Conservation (phyloP, 2,888 invertebrate species). For the Crocallis elinguaria region DNA sequence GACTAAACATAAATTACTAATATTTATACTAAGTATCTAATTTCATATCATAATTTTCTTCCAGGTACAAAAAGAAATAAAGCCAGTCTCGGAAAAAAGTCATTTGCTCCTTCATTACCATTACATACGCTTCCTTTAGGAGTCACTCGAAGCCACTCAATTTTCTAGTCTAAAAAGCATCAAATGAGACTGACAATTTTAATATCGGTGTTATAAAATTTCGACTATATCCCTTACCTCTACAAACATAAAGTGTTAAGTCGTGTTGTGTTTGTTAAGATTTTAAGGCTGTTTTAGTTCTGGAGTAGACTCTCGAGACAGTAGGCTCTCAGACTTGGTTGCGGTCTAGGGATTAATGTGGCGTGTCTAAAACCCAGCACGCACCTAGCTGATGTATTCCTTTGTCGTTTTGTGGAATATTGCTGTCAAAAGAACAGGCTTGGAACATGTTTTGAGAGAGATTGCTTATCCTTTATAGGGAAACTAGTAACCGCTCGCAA, state of each 20-base stretch:
- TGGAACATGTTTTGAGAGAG: background rate
- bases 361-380: constrained; percentile 72
- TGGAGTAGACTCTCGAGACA: constrained; percentile 64
- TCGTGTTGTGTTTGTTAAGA: background rate
- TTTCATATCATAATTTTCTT: background rate
- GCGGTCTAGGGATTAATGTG: constrained; percentile 79
- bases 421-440: background rate
- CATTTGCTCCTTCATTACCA: constrained; percentile 46
- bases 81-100: background rate
- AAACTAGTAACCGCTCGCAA: no score
- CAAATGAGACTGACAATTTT: constrained; percentile 52
- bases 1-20: no score
- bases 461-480: no score
- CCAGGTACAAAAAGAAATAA: background rate
- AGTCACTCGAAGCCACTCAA: constrained; percentile 56
- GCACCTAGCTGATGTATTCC: constrained; percentile 61
- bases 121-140: constrained; percentile 45
- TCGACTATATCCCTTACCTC: constrained; percentile 2
- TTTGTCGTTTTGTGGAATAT: constrained; percentile 42
- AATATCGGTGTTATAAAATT: constrained; percentile 24
- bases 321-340: constrained; percentile 66
- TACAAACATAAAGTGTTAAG: background rate
- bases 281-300: constrained; percentile 37
- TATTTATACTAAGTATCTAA: no score
- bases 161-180: constrained; percentile 57